Conservation (phyloP, 92 coral and sea anemone species). For the Palythoa heliodiscus region DNA sequence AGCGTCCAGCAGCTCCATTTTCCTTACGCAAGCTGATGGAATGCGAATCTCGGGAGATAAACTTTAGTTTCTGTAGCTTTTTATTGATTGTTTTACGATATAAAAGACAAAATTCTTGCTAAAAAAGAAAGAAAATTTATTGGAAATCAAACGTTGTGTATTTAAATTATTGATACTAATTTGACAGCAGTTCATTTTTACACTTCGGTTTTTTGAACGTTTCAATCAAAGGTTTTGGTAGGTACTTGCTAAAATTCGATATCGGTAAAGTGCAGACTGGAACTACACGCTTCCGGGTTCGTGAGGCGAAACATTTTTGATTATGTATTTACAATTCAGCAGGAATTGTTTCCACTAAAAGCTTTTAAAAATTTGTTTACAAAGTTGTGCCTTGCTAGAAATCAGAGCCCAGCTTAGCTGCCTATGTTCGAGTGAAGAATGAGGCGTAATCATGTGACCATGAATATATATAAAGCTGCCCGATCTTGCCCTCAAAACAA, state of each 20-base stretch:
- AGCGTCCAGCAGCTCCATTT: background rate
- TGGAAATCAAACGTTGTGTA: conserved; percentile 3
- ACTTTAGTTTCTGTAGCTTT: background rate
- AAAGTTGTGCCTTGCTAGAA: background rate
- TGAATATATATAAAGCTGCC: conserved; percentile 23
- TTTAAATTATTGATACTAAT: conserved; percentile 41
- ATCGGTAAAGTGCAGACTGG: background rate
- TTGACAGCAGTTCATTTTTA: background rate
- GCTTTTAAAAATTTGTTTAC: background rate
- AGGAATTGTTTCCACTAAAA: background rate
- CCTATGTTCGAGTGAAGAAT: conserved; percentile 18
- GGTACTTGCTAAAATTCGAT: background rate
- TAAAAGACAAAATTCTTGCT: background rate
- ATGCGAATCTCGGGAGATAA: background rate
- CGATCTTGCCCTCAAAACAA: conserved; percentile 19
- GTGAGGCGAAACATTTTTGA: background rate
- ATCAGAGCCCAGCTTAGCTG: background rate
- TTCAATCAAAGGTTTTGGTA: background rate
- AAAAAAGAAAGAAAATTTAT: background rate
- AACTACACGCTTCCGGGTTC: background rate
- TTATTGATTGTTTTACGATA: background rate
- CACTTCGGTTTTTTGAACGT: background rate
- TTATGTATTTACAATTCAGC: background rate
- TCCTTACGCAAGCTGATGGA: background rate
- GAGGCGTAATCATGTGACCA: conserved; percentile 26